Conservation (phyloP, 2,888 invertebrate species). For the Hyposoter didymator region DNA sequence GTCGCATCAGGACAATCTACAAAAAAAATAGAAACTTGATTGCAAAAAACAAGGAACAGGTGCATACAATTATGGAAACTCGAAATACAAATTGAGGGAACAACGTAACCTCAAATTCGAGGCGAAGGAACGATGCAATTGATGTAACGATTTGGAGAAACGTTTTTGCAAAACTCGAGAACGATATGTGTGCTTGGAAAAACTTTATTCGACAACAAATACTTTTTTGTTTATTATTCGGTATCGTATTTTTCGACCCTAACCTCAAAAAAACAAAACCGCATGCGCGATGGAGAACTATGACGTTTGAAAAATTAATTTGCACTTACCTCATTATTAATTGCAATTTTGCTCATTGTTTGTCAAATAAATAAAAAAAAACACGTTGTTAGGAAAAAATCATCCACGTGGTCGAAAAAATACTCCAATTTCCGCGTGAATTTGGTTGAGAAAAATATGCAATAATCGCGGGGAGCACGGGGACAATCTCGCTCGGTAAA, state of each 20-base stretch:
- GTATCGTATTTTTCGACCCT: not conserved
- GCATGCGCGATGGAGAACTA: slow-evolving; percentile 1
- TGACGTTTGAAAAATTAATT: slow-evolving; percentile 7
- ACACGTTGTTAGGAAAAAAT: not conserved
- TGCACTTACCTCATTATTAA: slow-evolving; percentile 79
- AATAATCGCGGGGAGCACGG: not conserved
- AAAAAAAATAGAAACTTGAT: not conserved
- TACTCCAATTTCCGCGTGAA: slow-evolving; percentile 3
- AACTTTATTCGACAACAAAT: not conserved
- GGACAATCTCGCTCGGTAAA: not conserved
- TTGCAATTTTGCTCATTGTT: slow-evolving; percentile 73
- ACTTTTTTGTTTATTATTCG: not conserved
- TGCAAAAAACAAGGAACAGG: not conserved
- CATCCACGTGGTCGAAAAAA: not conserved
- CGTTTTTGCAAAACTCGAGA: not conserved
- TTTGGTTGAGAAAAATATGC: not conserved
- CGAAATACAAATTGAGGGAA: not conserved
- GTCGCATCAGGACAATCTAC: slow-evolving; percentile 78
- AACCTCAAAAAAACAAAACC: slow-evolving; percentile 54
- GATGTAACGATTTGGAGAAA: not conserved
- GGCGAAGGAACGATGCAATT: not conserved
- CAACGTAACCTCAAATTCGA: not conserved
- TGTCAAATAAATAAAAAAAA: not conserved
- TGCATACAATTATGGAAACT: not conserved
- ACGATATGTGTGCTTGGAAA: not conserved